Evolutionary conservation across 2,888 invertebrate genomes (phyloP), one percentile per base, ranked within the genome.

Genomic region (Cenopis cana): DNA sequence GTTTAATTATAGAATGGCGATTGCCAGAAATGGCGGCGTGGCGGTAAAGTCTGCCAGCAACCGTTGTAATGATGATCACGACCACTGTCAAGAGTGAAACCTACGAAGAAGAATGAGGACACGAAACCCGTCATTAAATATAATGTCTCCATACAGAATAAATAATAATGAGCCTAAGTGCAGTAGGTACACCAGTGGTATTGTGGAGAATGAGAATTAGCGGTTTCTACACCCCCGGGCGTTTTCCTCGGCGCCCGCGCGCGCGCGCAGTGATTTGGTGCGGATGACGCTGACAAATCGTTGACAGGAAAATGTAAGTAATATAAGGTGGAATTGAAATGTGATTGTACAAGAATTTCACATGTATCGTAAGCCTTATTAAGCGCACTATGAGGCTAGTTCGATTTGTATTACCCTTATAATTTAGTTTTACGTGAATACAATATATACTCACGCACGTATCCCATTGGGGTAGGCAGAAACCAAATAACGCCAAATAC

Each of bases 211-310:
- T 24, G 46, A 57, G 49, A 67, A 50, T 69, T 14, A n/a, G 14
- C 54, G 46, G 65, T 66, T 70, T 70, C 65, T 65, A 69, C 41
- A 50, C 56, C 70, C 57, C 52, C 46, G 20, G 46, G 70, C 46
- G 70, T n/a, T 56, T 49, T 59, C 18, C 54, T 41, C 56, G 12
- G 59, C 65, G 59, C 70, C 56, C 9, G 59, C 65, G 59, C 70
- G 54, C 52, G 65, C 65, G 59, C 65, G 49, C 12, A 9, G 14
- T 67, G 33, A 64, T 59, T 69, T 54, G 20, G 46, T 65, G 69
- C 56, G 41, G 38, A 46, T 54, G 54, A 46, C 41, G 50, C 29
- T 54, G 65, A 70, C 41, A 29, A 69, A 69, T 69, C 57, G 38
- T 57, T 57, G 29, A 57, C 62, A 52, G 59, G 65, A 52, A 49